Conservation (phyloP, 2,888 invertebrate species). For the Magallana nippona region DNA sequence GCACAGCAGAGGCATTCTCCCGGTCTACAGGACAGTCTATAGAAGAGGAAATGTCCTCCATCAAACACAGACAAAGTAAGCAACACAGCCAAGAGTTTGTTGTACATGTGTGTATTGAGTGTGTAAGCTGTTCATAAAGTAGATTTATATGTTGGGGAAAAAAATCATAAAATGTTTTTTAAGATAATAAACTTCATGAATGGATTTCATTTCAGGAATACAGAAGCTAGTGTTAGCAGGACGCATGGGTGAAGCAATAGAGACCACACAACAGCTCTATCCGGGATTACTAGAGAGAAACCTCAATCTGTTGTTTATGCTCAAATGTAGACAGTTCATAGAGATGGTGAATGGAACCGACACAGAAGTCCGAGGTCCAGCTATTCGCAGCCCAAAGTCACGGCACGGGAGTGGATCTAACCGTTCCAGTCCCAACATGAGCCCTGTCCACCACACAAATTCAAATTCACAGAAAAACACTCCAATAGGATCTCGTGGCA, state of each 20-base stretch:
- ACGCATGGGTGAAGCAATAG: constrained; percentile 96
- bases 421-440: constrained; percentile 77
- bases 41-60: constrained; percentile 94
- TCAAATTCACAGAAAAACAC: constrained; percentile 59
- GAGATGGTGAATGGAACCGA: constrained; percentile 90
- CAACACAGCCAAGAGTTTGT: background rate
- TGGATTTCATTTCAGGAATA: constrained; percentile 85
- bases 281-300: constrained; percentile 95
- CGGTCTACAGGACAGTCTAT: constrained; percentile 93
- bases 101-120: background rate
- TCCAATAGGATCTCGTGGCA: constrained; percentile 64
- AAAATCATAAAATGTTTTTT: no score
- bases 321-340: constrained; percentile 98
- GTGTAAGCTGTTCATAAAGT: no score
- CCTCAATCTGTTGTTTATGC: constrained; percentile 94
- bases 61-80: constrained; percentile 97
- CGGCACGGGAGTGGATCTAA: constrained; percentile 76
- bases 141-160: no score
- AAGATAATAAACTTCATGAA: no score
- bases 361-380: constrained; percentile 83
- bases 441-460: constrained; percentile 73
- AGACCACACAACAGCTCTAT: constrained; percentile 91
- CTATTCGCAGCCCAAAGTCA: constrained; percentile 76
- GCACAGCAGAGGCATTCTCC: constrained; percentile 96
- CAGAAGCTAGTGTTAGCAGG: constrained; percentile 94